phyloP scores from a whole-genome alignment of 2,113 vertebrate species.

The Pongo abelii region DNA sequence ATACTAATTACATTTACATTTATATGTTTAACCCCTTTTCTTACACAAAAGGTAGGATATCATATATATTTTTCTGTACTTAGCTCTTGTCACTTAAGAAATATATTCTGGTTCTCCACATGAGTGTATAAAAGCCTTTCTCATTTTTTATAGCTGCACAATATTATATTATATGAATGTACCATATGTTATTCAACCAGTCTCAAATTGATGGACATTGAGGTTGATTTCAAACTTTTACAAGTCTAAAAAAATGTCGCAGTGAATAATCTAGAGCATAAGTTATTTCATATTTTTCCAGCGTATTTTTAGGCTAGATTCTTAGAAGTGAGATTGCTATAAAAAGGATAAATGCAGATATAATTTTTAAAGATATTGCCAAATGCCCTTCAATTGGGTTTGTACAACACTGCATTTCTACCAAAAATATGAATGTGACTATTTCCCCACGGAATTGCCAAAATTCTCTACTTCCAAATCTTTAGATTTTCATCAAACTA shows the following conservation, averaged over 20 bases:
- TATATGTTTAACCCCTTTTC: neutral
- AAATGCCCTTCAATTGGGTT: neutral
- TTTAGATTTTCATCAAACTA: slow-evolving; percentile 29
- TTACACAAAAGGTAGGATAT: neutral
- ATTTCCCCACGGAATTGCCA: neutral
- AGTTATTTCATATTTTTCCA: slow-evolving; percentile 19
- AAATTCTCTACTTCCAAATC: neutral
- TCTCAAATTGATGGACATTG: neutral
- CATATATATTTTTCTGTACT: neutral
- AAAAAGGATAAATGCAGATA: neutral
- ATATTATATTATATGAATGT: neutral
- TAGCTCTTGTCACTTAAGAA: neutral
- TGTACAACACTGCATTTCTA: neutral
- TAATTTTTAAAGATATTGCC: slow-evolving; percentile 26
- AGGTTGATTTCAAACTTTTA: slow-evolving; percentile 37
- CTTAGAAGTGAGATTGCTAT: slow-evolving; percentile 35
- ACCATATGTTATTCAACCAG: neutral
- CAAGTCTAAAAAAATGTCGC: slow-evolving; percentile 29
- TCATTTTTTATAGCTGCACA: neutral
- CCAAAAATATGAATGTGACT: neutral
- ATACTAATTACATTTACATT: neutral
- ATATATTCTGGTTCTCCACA: neutral
- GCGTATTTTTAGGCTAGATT: slow-evolving; percentile 25
- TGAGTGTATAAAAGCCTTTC: neutral
- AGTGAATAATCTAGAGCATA: slow-evolving; percentile 48